Evolutionary conservation across 1,140 invertebrate species (phyloP).

Genomic region (Panulirus ornatus): DNA sequence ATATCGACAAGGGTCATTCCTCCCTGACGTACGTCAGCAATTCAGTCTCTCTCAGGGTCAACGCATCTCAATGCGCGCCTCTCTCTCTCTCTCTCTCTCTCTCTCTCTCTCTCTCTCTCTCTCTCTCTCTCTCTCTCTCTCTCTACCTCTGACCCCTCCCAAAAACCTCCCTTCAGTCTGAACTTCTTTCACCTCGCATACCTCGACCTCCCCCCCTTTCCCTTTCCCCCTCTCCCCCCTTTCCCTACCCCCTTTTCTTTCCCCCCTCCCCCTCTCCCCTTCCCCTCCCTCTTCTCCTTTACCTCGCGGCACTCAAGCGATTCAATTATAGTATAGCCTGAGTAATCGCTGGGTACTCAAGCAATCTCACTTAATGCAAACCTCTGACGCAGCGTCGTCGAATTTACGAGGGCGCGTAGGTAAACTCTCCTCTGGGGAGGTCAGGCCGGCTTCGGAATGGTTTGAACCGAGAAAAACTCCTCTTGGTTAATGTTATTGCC

Average conservation of each 20-base stretch:
- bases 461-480: slow-evolving; percentile 64
- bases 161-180: too few relatives aligned
- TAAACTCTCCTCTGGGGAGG: slow-evolving; percentile 64
- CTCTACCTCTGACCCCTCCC: not conserved
- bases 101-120: slow-evolving; percentile 9
- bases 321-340: slow-evolving; percentile 68
- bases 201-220: not conserved
- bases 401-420: slow-evolving; percentile 63
- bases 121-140: not conserved
- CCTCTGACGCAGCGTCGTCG: slow-evolving; percentile 63
- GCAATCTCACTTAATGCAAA: slow-evolving; percentile 73
- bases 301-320: slow-evolving; percentile 52
- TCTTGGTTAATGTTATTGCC: slow-evolving; percentile 71
- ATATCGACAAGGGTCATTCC: too few relatives aligned
- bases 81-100: not conserved
- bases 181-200: not conserved
- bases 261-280: not conserved
- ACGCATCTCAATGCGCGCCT: not conserved
- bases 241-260: not conserved
- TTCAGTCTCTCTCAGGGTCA: too few relatives aligned
- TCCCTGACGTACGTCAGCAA: too few relatives aligned
- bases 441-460: slow-evolving; percentile 60
- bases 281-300: not conserved
- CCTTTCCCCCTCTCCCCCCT: not conserved
- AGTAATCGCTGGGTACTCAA: slow-evolving; percentile 71